Percentiles rank a stretch among this genome's conserved stretches.
Evolutionary conservation across 2,888 invertebrate species (phyloP).

Genomic region (Colletes collaris): DNA sequence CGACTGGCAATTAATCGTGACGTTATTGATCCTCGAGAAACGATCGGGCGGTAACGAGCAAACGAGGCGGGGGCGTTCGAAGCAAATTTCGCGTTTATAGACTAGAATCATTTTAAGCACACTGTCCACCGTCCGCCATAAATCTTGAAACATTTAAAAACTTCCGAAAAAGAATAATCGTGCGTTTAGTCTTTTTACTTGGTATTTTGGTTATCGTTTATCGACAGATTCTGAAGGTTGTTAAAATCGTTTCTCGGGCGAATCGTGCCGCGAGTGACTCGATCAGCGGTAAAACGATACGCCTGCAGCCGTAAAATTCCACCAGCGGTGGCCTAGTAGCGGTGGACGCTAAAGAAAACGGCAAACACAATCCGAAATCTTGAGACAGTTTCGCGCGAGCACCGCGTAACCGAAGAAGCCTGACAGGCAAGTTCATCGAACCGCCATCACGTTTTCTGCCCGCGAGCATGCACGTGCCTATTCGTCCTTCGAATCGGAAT

Average conservation of each 20-base stretch:
- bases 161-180: too few species aligned
- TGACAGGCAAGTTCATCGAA: conserved; percentile 50
- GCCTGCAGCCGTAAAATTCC: conserved; percentile 37
- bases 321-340: conserved; percentile 30
- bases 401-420: conserved; percentile 16
- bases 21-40: neutral
- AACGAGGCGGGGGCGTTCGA: neutral
- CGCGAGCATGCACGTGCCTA: conserved; percentile 45
- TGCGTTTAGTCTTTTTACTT: too few species aligned
- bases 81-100: too few species aligned
- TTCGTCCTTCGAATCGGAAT: conserved; percentile 46
- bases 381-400: conserved; percentile 16
- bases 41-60: conserved; percentile 1
- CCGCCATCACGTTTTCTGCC: conserved; percentile 60
- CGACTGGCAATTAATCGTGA: conserved; percentile 7
- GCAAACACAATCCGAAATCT: conserved; percentile 18
- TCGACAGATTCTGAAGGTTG: too few species aligned
- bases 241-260: too few species aligned
- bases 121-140: too few species aligned
- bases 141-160: too few species aligned
- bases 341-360: neutral
- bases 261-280: conserved; percentile 2
- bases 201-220: too few species aligned
- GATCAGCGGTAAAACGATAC: conserved; percentile 54
- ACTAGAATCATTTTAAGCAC: too few species aligned